Base-by-base conservation (phyloP, 1,140 invertebrate genomes). In the Dreissena rostriformis region DNA sequence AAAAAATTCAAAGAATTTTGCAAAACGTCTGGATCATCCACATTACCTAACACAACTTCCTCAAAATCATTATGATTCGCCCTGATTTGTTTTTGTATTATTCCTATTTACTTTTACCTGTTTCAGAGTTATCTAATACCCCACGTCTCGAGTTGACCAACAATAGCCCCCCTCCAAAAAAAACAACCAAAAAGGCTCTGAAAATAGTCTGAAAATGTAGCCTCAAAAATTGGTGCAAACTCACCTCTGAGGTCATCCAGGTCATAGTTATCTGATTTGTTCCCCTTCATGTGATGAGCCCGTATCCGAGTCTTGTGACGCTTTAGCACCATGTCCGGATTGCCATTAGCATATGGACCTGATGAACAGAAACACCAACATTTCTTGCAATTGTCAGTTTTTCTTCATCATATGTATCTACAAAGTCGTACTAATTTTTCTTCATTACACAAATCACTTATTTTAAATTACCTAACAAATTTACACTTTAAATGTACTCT, bases 291-390 rank as follows among this genome's bases (percentile, higher is more conserved):
- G 22, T 85, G 81, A 17, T 86, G 82, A 10, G 55, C 29, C 29
- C 65, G 77, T 49, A 88, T 81, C 63, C 85, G 77, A 1, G 72
- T 83, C 80, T 88, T 86, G 53, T 88, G 88, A 28, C 84, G 77
- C 68, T 87, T 89, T 57, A 89, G 67, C 63, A 88, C 88, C 88
- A 89, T 88, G 24, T 89, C 88, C 52, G 78, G 84, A 65, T 84
- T 86, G 8, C 85, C 86, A 68, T 82, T 81, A 22, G 87, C 78
- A 71, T 89, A 89, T 12, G 88, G 88, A 65, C 88, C 88, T 89
- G 8, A 39, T 39, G 4, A 39, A 39, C 2, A 39, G 39, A 5
- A 39, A 39, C 39, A 39, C 39, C 39, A 39, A 39, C 39, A 39
- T 39, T 39, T 39, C 39, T 39, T 39, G 39, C 8, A 39, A 39